phyloP scores from a whole-genome alignment of 53 echinoderm and acorn worm species.

The Astropecten irregularis region DNA sequence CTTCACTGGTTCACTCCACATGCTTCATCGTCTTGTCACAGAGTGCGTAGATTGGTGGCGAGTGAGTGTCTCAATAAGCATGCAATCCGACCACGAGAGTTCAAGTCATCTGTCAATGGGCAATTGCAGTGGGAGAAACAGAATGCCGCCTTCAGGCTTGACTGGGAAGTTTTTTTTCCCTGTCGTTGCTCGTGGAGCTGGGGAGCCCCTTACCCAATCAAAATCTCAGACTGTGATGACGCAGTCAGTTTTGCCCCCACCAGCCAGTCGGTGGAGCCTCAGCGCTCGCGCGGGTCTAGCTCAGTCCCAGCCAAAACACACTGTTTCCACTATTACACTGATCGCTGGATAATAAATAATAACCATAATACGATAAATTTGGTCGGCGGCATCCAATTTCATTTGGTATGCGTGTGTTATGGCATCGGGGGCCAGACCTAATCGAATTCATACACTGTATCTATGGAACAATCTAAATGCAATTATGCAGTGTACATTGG shows the following conservation, averaged over 20 bases:
- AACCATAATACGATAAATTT: slow-evolving; percentile 61
- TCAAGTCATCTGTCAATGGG: slow-evolving; percentile 67
- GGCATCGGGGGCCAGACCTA: slow-evolving; percentile 44
- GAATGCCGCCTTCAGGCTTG: slow-evolving; percentile 38
- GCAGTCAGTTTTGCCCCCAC: slow-evolving; percentile 19
- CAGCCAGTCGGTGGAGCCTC: too few species aligned
- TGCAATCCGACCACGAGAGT: slow-evolving; percentile 41
- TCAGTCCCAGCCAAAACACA: neutral
- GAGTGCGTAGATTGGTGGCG: slow-evolving; percentile 55
- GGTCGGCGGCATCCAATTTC: slow-evolving; percentile 67
- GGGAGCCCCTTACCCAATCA: slow-evolving; percentile 47
- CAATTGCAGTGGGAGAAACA: slow-evolving; percentile 58
- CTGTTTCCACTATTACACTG: neutral
- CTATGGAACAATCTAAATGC: slow-evolving; percentile 76
- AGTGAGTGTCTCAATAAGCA: slow-evolving; percentile 61
- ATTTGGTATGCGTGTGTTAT: slow-evolving; percentile 66
- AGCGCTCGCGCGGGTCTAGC: too few species aligned
- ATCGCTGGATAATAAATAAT: slow-evolving; percentile 49
- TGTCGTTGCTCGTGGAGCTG: neutral
- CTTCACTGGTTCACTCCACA: slow-evolving; percentile 19
- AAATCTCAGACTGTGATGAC: slow-evolving; percentile 33
- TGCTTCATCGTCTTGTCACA: slow-evolving; percentile 37
- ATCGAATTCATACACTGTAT: slow-evolving; percentile 60
- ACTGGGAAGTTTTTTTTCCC: neutral
- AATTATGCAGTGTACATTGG: slow-evolving; percentile 78